Evolutionary conservation across 2,113 vertebrate genomes (phyloP).

Genomic region (Passer montanus): DNA sequence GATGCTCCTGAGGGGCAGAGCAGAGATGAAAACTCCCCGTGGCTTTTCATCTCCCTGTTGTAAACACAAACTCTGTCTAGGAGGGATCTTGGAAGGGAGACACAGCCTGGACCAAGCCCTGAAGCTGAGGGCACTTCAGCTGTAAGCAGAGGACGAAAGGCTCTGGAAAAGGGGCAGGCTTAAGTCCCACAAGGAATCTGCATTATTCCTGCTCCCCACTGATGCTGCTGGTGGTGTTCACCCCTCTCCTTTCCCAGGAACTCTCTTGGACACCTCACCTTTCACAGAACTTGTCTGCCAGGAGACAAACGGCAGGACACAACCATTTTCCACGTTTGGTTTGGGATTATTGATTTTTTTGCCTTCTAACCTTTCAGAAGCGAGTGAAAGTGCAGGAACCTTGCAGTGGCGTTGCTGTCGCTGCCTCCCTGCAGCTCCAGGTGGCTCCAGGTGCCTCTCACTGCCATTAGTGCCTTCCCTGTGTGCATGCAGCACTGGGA

Average conservation of each 20-base stretch:
- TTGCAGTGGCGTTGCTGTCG: neutral
- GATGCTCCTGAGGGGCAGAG: neutral
- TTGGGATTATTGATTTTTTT: neutral
- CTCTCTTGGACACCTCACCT: neutral
- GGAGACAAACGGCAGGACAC: neutral
- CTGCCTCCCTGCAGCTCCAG: neutral
- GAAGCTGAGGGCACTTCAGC: neutral
- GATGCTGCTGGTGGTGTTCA: neutral
- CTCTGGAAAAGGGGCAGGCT: neutral
- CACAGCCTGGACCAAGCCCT: neutral
- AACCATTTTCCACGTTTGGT: neutral
- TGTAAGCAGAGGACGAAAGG: neutral
- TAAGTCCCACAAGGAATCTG: neutral
- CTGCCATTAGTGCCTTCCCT: neutral
- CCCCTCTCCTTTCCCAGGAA: neutral
- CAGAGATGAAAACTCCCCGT: neutral
- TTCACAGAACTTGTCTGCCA: neutral
- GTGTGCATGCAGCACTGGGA: constrained; percentile 29
- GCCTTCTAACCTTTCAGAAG: neutral
- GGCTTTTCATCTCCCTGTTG: neutral
- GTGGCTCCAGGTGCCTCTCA: constrained; percentile 49
- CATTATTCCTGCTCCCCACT: neutral
- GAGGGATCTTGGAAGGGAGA: neutral
- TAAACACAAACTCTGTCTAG: neutral
- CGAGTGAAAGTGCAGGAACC: neutral